Base-by-base conservation (phyloP, 37 sponge, comb jelly and placozoan species). In the Agelas oroides region DNA sequence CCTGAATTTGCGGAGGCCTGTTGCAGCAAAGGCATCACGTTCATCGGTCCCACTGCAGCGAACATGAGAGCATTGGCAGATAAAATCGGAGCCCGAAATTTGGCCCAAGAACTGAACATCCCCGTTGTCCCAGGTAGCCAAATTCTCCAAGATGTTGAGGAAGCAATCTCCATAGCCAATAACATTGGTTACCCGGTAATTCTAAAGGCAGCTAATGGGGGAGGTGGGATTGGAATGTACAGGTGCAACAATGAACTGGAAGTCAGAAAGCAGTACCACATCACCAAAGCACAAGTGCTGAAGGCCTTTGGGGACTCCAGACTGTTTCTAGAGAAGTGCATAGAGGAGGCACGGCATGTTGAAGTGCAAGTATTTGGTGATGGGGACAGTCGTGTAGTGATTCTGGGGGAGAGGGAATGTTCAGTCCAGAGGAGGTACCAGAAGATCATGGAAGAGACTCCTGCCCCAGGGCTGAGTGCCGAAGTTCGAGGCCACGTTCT, bases 11-110 rank as follows among this genome's bases (percentile, higher is more conserved):
- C 63, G 2, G 63, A n/a, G 63, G 25, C 5, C 27, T n/a, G n/a
- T 25, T n/a, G 5, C 25, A 25, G 25, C 25, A 13, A n/a, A n/a
- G 63, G 63, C n/a, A n/a, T 61, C 25, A n/a, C 2, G 25, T 61
- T 61, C 63, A 61, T 61, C 63, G 63, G 63, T 25, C 63, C 63
- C n/a, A 61, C 63, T n/a, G 63, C 63, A 25, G 63, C n/a, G 5
- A 61, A n/a, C 63, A n/a, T 61, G 63, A n/a, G 14, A n/a, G 63
- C 63, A n/a, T n/a, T 61, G 2, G 63, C 25, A n/a, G 63, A 61
- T 25, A 61, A 61, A 61, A 25, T 27, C 27, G 63, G 12, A 25
- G 63, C 63, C 63, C 3, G 5, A n/a, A 25, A n/a, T n/a, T 25
- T 61, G 63, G 63, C 63, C 63, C 63, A 25, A 11, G 25, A 61